Conservation (phyloP, 92 coral and sea anemone genomes). For the Porites evermanni region DNA sequence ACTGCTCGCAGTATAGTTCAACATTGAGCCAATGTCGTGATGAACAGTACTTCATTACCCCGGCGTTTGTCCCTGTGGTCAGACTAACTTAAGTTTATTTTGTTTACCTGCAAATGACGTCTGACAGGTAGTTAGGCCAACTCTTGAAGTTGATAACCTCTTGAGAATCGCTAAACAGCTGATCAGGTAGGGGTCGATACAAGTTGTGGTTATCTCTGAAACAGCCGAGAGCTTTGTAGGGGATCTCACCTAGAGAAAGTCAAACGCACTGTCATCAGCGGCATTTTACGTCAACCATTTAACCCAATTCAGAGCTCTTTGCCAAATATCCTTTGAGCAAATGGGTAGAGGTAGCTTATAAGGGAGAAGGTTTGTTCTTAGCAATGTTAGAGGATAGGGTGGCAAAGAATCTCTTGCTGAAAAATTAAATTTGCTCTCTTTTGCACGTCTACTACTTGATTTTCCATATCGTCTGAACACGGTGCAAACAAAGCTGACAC, state of each 20-base stretch:
- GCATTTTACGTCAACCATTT: background rate
- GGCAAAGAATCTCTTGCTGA: too few species aligned
- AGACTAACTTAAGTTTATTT: background rate
- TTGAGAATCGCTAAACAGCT: constrained; percentile 80
- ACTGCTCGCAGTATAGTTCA: too few species aligned
- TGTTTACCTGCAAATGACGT: constrained; percentile 90
- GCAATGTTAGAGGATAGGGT: too few species aligned
- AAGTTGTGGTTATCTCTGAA: constrained; percentile 90
- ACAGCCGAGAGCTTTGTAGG: constrained; percentile 93
- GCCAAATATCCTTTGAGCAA: too few species aligned
- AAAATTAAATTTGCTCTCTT: too few species aligned
- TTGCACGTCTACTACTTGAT: too few species aligned
- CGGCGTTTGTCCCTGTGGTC: background rate
- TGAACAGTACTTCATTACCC: too few species aligned
- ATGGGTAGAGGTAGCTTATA: too few species aligned
- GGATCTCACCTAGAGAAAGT: constrained; percentile 76
- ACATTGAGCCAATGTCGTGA: too few species aligned
- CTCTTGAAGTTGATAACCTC: constrained; percentile 81
- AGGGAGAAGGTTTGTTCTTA: too few species aligned
- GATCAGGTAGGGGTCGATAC: constrained; percentile 89
- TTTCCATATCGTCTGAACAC: too few species aligned
- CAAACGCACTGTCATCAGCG: background rate
- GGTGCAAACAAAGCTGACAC: background rate
- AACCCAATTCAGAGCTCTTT: background rate
- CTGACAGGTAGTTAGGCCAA: constrained; percentile 94